Evolutionary conservation across 2,113 vertebrate species (phyloP).

Genomic region (Thalassoma bifasciatum): DNA sequence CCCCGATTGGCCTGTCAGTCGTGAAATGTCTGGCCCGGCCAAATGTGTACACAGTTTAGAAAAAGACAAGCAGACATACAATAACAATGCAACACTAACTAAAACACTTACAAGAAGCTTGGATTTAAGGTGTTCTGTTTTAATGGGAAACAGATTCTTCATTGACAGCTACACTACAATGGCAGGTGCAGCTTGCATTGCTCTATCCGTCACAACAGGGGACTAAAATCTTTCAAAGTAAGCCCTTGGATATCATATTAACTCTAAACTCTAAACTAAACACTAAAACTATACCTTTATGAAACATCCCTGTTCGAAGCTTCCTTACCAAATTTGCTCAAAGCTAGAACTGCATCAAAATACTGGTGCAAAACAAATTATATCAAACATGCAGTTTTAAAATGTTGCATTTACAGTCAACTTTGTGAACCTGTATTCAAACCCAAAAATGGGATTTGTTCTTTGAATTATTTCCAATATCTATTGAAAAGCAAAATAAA

Average conservation of each 20-base stretch:
- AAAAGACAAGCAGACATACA: neutral
- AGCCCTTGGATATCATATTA: neutral
- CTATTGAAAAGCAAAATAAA: neutral
- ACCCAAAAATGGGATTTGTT: neutral
- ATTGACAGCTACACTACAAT: neutral
- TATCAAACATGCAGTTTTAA: neutral
- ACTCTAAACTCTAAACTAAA: constrained; percentile 15
- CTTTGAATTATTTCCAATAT: neutral
- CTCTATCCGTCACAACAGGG: neutral
- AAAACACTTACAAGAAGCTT: neutral
- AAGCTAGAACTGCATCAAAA: neutral
- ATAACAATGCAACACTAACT: neutral
- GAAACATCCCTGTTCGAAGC: neutral
- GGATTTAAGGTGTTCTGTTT: neutral
- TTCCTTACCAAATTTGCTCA: too few species aligned
- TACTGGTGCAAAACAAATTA: neutral
- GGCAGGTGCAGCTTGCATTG: neutral
- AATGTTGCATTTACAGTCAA: too few species aligned
- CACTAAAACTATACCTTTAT: constrained; percentile 18
- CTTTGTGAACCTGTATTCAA: too few species aligned
- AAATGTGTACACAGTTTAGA: constrained; percentile 32
- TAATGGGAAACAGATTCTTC: neutral
- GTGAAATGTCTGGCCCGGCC: neutral
- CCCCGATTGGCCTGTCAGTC: constrained; percentile 9
- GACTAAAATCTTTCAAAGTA: neutral